Conservation (phyloP, 2,797 vertebrate species). For the Etheostoma nigrum region DNA sequence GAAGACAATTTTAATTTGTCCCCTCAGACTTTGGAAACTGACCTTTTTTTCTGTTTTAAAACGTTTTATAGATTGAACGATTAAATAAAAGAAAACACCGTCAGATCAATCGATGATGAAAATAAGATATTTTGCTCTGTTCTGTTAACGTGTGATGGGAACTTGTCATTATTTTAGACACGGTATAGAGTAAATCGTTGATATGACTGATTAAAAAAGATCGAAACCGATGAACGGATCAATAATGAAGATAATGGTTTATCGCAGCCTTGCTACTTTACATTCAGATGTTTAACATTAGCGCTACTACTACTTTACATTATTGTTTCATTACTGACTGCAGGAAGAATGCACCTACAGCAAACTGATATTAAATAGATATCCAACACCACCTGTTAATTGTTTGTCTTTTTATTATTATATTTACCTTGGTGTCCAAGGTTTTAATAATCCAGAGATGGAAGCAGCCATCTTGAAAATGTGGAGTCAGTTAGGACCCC, state of each 20-base stretch:
- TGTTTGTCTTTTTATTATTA: not conserved
- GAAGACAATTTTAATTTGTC: too few species aligned
- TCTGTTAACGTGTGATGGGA: not conserved
- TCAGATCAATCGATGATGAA: not conserved
- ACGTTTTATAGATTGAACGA: not conserved
- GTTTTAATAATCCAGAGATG: conserved; percentile 79
- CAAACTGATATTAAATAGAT: fast-evolving
- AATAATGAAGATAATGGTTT: not conserved
- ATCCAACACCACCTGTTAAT: not conserved
- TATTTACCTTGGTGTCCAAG: conserved; percentile 86
- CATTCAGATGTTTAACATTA: not conserved
- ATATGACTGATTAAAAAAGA: not conserved
- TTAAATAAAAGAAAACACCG: not conserved
- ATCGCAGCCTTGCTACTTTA: not conserved
- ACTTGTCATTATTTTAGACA: not conserved
- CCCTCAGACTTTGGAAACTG: not conserved
- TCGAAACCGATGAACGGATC: not conserved
- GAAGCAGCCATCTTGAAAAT: conserved; percentile 89
- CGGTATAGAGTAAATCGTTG: too few species aligned
- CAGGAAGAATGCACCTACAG: fast-evolving
- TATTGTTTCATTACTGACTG: not conserved
- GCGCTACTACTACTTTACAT: not conserved
- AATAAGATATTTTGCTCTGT: not conserved
- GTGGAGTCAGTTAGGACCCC: conserved; percentile 62
- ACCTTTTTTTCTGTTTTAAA: not conserved